Percentiles rank a stretch among this genome's conserved stretches.
These are phyloP conservation scores for Sarcophaga carnaria DNA, from an alignment of 2,888 invertebrate genomes.

Conservation along the genomic window DNA sequence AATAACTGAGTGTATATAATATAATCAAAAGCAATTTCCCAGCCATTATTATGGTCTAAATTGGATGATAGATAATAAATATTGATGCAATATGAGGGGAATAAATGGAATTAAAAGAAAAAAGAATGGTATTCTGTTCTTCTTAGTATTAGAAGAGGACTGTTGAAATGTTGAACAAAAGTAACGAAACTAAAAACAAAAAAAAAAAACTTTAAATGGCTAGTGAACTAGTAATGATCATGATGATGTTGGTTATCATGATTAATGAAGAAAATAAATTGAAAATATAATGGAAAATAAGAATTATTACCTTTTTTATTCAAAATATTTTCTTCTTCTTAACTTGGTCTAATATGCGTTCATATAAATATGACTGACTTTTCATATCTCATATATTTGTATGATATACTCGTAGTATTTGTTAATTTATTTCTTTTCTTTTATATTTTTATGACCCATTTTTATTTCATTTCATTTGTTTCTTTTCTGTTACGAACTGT, in stretches of 20 bases:
- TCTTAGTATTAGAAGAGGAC: too few species aligned
- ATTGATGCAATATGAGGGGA: constrained; percentile 61
- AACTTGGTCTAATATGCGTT: not conserved
- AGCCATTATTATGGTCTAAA: constrained; percentile 70
- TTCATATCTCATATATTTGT: not conserved
- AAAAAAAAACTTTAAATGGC: not conserved
- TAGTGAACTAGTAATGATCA: not conserved
- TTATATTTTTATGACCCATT: constrained; percentile 59
- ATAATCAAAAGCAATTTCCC: constrained; percentile 69
- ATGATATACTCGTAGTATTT: not conserved
- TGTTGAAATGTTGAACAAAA: not conserved
- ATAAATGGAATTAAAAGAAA: constrained; percentile 43
- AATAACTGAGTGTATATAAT: constrained; percentile 63
- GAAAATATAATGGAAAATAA: not conserved
- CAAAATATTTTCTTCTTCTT: not conserved
- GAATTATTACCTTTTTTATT: not conserved
- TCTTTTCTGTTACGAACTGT: constrained; percentile 19
- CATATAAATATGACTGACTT: constrained; percentile 20
- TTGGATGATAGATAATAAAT: constrained; percentile 67
- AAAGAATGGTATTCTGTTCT: too few species aligned
- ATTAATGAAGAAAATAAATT: constrained; percentile 36
- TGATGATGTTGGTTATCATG: not conserved
- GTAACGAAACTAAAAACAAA: too few species aligned
- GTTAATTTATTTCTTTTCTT: constrained; percentile 38
- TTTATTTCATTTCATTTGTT: constrained; percentile 33